Evolutionary conservation across 2,797 vertebrate species (phyloP).

Genomic region (Coregonus ussuriensis): DNA sequence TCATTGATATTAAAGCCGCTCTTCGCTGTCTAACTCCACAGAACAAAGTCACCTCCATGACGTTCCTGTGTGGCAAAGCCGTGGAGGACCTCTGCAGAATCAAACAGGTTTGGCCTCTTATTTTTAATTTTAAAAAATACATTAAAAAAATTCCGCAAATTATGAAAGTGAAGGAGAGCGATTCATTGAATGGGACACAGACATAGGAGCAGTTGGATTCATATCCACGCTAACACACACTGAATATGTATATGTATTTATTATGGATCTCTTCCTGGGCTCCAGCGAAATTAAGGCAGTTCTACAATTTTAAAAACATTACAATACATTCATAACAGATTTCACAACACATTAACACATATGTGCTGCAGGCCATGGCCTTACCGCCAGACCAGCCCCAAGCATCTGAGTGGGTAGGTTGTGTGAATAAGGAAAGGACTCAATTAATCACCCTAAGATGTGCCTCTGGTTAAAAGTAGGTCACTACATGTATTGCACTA

Average conservation of each 20-base stretch:
- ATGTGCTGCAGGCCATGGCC: too few relatives aligned
- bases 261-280: too few relatives aligned
- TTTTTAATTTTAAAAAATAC: neutral
- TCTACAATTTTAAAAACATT: too few relatives aligned
- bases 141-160: too few relatives aligned
- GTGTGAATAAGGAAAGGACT: neutral
- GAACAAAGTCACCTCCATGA: conserved; percentile 99
- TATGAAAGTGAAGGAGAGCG: too few relatives aligned
- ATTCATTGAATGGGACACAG: neutral
- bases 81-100: conserved; percentile 98
- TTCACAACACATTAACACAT: neutral
- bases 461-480: too few relatives aligned
- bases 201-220: too few relatives aligned
- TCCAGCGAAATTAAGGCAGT: too few relatives aligned
- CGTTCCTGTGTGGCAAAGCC: conserved; percentile 95
- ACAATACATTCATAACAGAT: too few relatives aligned
- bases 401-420: neutral
- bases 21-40: conserved; percentile 56
- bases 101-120: conserved; percentile 85
- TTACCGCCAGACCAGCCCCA: too few relatives aligned
- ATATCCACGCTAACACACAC: neutral
- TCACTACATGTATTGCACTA: too few relatives aligned
- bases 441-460: too few relatives aligned
- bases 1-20: neutral
- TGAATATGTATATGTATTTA: neutral